These are phyloP conservation scores for Tenodera sinensis DNA, from an alignment of 2,888 invertebrate genomes.

Conservation along the genomic window DNA sequence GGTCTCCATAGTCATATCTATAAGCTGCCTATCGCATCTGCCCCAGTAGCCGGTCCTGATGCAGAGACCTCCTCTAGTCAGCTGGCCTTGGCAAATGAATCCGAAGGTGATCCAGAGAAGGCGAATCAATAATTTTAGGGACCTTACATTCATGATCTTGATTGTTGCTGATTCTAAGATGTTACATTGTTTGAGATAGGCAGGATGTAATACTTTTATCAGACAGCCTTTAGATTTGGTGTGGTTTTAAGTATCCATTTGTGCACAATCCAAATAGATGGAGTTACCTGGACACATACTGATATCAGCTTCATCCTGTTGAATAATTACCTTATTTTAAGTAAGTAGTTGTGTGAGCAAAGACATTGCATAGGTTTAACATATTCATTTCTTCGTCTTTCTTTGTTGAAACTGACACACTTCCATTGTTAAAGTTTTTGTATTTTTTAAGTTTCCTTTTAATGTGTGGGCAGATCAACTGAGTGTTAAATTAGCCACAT, in stretches of 20 bases:
- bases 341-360: not conserved
- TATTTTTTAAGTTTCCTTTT: not conserved
- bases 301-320: not conserved
- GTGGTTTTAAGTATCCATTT: not conserved
- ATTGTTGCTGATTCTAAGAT: not conserved
- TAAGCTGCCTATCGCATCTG: not conserved
- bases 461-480: not conserved
- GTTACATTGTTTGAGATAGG: not conserved
- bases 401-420: not conserved
- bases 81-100: not conserved
- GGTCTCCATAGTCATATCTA: constrained; percentile 48
- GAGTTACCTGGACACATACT: not conserved
- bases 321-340: not conserved
- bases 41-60: not conserved
- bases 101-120: not conserved
- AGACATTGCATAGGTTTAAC: not conserved
- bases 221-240: not conserved
- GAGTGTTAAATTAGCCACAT: not conserved
- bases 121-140: not conserved
- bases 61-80: constrained; percentile 1
- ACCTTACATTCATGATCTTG: not conserved
- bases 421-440: not conserved
- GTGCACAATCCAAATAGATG: not conserved
- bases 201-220: not conserved
- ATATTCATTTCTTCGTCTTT: not conserved